Base-by-base conservation (phyloP, 1,140 invertebrate genomes). In the Tribolium castaneum region DNA sequence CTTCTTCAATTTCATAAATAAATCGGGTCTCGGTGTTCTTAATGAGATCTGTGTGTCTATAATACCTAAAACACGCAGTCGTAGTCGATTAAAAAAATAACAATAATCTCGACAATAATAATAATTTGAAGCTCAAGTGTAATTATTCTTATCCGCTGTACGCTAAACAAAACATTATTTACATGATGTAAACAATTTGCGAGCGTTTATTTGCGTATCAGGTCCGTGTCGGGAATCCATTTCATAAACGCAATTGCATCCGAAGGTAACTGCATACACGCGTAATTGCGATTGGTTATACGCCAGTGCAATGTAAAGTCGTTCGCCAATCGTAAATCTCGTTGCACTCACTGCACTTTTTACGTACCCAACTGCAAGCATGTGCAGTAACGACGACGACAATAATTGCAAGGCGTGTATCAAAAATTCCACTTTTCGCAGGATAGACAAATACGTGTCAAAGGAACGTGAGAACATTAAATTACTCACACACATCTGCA, bases 241-340 rank as follows among this genome's bases (percentile, higher is more conserved):
- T 62, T 56, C 74, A 62, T 62, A 56, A 75, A 49, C 49, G 59
- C 35, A 62, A 62, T 62, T 66, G 59, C 74, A 62, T 49, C 1
- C 56, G 51, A 14, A 62, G 45, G 54, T 76, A 73, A 73, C 50
- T 73, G 74, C 74, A 76, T 76, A 76, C 52, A 76, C 5, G 54
- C 13, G 19, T 49, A 62, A 51, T 76, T 66, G 34, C 56, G 3
- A 76, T 76, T 76, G 74, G 74, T 49, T 49, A 30, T 62, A 50
- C 51, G 12, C 12, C n/a, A 66, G 14, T 59, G 54, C 54, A 59
- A 76, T 76, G 45, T 49, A 12, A n/a, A 39, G 22, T 62, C 52
- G 74, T 62, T 66, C 74, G 54, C 74, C 74, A 76, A 76, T 76
- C 74, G 45, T 49, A 50, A 76, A 73, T 54, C 50, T 62, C 39